These are phyloP conservation scores for Lasaia peninsularis DNA, from an alignment of 1,140 invertebrate genomes.

Conservation along the genomic window DNA sequence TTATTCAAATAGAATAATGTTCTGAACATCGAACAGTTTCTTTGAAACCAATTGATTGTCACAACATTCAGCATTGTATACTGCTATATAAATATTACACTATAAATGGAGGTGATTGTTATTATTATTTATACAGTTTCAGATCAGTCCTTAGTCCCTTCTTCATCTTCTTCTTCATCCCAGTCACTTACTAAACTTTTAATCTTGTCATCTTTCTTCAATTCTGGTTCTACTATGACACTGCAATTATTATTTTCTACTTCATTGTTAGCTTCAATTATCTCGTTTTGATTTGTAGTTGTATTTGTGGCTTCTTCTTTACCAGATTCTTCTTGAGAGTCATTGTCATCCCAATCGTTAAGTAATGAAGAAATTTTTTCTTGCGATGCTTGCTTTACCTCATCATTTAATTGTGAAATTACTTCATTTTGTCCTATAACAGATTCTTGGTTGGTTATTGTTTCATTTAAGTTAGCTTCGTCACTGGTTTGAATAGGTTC, in stretches of 20 bases:
- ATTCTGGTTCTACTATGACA: constrained; percentile 16
- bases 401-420: constrained; percentile 13
- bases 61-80: background rate
- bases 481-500: constrained; percentile 11
- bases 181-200: constrained; percentile 67
- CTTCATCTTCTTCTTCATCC: constrained; percentile 67
- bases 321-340: constrained; percentile 52
- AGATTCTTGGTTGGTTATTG: background rate
- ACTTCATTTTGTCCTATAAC: background rate
- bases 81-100: background rate
- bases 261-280: constrained; percentile 18
- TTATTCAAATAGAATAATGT: too few species aligned
- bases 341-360: constrained; percentile 76
- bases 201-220: constrained; percentile 51
- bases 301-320: constrained; percentile 19
- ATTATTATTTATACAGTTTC: background rate
- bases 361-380: constrained; percentile 68
- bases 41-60: too few species aligned
- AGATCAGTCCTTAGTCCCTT: constrained; percentile 34
- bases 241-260: constrained; percentile 12
- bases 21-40: too few species aligned
- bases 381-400: constrained; percentile 18
- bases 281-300: constrained; percentile 9
- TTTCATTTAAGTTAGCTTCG: background rate
- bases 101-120: background rate